Evolutionary conservation across 2,888 invertebrate species (phyloP), one percentile per base, ranked within the genome.

Genomic region (Tenthredo scrophulariae): DNA sequence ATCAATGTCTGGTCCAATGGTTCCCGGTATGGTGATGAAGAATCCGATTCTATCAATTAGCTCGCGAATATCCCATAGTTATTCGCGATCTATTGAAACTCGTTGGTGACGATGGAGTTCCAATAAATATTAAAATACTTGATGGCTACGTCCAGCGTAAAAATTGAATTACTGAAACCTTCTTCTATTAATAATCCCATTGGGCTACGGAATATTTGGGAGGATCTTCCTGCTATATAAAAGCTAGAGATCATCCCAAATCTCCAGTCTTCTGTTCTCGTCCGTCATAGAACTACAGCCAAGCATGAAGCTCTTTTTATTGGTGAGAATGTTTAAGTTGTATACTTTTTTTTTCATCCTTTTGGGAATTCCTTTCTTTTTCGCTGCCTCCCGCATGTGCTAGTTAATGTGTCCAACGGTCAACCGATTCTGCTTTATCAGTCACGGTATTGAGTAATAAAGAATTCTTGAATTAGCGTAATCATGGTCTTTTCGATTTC

Each of bases 261-360:
- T 54, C 54, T n/a, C 7, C 54, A 54, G 54, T 54, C 54, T 54
- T n/a, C 54, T 54, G 18, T 18, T 54, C 54, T 54, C n/a, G n/a
- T 54, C n/a, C 54, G n/a, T 7, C 54, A n/a, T 54, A 54, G n/a
- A 54, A n/a, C n/a, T 2, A 54, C n/a, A 54, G 54, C 7, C 54
- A n/a, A 54, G 54, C 54, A 54, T 54, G 54, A 54, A 54, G 54
- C 54, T 54, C n/a, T 54, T 54, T n/a, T 54, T 54, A 54, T 54
- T 54, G 54, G 54, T 54, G 54, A 54, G 54, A 18, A 54, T 54
- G 54, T n/a, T 54, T n/a, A 54, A 54, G n/a, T n/a, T n/a, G n/a
- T 54, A 54, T 7, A 54, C 1, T 54, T 54, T n/a, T 50, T 18
- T 54, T n/a, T 3, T n/a, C n/a, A 54, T 54, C 1, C 2, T n/a